Conservation (phyloP, 2,888 invertebrate species). For the Limnephilus auricula region DNA sequence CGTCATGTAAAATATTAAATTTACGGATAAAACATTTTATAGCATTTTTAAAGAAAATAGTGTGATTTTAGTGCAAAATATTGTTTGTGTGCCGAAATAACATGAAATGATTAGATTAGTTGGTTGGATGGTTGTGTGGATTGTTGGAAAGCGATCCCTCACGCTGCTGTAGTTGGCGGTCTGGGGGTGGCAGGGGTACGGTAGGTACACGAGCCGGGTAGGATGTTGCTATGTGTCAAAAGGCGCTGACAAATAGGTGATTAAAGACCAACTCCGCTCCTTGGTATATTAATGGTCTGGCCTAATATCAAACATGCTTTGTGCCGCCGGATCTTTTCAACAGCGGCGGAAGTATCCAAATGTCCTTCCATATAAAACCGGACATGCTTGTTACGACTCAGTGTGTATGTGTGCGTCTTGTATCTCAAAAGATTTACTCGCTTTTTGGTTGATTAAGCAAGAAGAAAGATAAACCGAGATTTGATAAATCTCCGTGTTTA, state of each 20-base stretch:
- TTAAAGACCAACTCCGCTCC: constrained; percentile 58
- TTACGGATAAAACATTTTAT: too few relatives aligned
- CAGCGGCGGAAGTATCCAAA: constrained; percentile 44
- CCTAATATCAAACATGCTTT: constrained; percentile 45
- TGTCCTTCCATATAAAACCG: constrained; percentile 45
- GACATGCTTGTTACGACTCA: constrained; percentile 27
- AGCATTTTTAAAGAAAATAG: too few relatives aligned
- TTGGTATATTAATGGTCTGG: constrained; percentile 48
- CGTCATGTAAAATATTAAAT: background rate
- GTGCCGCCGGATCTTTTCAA: constrained; percentile 45
- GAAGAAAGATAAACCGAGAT: constrained; percentile 48
- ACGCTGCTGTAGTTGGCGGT: constrained; percentile 14
- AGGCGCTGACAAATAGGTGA: constrained; percentile 64
- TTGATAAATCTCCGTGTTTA: constrained; percentile 49
- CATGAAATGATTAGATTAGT: background rate
- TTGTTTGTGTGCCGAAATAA: too few relatives aligned
- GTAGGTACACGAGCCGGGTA: constrained; percentile 43
- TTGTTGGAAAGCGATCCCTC: constrained; percentile 31
- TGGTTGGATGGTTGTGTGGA: background rate
- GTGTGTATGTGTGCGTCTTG: constrained; percentile 36
- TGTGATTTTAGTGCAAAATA: too few relatives aligned
- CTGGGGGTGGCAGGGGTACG: background rate
- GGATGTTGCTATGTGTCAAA: constrained; percentile 59
- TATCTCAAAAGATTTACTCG: constrained; percentile 47
- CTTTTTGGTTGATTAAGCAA: constrained; percentile 45